phyloP scores from a whole-genome alignment of 2,113 vertebrate genomes.

The Boleophthalmus pectinirostris region DNA sequence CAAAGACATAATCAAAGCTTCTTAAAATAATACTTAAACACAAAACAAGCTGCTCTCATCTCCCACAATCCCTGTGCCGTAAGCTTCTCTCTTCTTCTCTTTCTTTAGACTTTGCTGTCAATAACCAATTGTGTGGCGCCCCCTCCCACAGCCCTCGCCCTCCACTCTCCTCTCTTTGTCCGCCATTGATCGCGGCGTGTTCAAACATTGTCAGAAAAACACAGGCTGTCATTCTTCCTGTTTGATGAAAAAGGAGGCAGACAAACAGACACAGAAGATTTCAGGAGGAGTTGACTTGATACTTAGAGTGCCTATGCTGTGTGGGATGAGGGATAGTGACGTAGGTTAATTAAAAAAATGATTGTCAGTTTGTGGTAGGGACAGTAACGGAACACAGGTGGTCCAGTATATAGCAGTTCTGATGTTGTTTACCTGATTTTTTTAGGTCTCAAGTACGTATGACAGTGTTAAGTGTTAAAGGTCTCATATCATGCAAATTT shows the following conservation, averaged over 20 bases:
- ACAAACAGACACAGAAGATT: constrained; percentile 47
- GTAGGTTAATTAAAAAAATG: too few species aligned
- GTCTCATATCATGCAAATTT: too few species aligned
- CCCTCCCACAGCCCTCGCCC: constrained; percentile 52
- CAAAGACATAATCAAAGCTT: constrained; percentile 34
- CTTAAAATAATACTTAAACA: constrained; percentile 25
- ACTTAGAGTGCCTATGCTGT: neutral
- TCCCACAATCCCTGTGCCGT: constrained; percentile 26
- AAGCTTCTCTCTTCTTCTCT: constrained; percentile 41
- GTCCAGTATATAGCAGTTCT: too few species aligned
- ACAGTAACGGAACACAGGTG: too few species aligned
- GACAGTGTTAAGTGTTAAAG: too few species aligned
- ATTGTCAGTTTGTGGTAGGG: too few species aligned
- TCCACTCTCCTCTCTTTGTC: constrained; percentile 66
- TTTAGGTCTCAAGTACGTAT: too few species aligned
- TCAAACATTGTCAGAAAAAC: constrained; percentile 73
- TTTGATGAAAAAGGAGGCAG: constrained; percentile 48
- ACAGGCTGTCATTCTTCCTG: constrained; percentile 71
- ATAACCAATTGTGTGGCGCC: constrained; percentile 79
- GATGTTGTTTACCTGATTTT: too few species aligned
- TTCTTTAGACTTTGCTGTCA: constrained; percentile 78
- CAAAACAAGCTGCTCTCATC: constrained; percentile 21
- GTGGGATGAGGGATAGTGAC: too few species aligned
- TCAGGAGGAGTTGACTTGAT: constrained; percentile 44
- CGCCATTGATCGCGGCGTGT: constrained; percentile 72